Evolutionary conservation across 2,797 vertebrate genomes (phyloP), one percentile per base, ranked within the genome.

Genomic region (Knipowitschia caucasica): DNA sequence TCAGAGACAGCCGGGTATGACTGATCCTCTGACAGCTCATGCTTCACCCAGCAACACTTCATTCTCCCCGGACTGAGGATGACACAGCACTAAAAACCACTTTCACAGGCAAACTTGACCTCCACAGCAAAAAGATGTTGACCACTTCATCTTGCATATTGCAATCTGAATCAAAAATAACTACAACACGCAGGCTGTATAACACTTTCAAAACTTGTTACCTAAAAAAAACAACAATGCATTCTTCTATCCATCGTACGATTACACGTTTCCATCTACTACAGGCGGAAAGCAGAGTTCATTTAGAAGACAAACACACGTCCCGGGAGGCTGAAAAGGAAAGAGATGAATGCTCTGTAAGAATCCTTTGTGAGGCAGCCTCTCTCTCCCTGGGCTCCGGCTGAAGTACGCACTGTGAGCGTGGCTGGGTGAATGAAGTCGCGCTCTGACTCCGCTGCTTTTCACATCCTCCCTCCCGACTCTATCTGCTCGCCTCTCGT

Each of bases 1-100:
- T 90, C 92, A 92, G 92, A 93, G 89, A 92, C 91, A 90, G 81
- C 89, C 91, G 91, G 92, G 92, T 93, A 94, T 91, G 93, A 95
- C 91, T 91, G 91, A 89, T 91, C 83, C 92, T 90, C 87, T 91
- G 90, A 89, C 90, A 88, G 92, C 91, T 91, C 95, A 98, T 98
- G 89, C 92, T 96, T 94, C 93, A 90, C 87, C 92, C 92, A 92
- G 87, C 81, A 89, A 91, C 69, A 88, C 93, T 90, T 93, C 94
- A 95, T 98, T 90, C 93, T 96, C 89, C 78, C 85, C 82, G 67
- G 82, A 82, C 80, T 79, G 51, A 67, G 59, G 55, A 71, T 50
- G 63, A 71, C 67, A 62, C 23, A 67, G 36, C 36, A 26, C 29
- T 33, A 4, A 11, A 35, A 8, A 50, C 14, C 34, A 50, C 26